Evolutionary conservation across 2,113 vertebrate species (phyloP).

Genomic region (Sturnus vulgaris): DNA sequence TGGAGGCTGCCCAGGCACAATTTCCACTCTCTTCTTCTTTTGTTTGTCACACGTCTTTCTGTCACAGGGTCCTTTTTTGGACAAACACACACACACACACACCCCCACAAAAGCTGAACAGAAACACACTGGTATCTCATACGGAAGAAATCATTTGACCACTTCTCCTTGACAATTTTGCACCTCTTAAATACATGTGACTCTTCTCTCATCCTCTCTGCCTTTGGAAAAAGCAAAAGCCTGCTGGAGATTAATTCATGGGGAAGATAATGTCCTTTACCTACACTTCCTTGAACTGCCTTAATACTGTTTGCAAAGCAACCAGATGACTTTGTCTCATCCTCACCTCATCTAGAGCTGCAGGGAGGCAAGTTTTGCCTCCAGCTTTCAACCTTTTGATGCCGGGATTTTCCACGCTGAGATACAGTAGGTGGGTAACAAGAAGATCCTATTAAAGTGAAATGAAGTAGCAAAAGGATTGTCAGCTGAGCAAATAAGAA

Average conservation of each 20-base stretch:
- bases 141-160: constrained; percentile 64
- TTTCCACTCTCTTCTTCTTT: background rate
- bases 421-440: constrained; percentile 2
- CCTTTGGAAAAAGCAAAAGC: constrained; percentile 70
- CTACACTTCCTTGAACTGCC: background rate
- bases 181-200: constrained; percentile 82
- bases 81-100: background rate
- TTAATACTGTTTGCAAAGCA: constrained; percentile 4
- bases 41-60: background rate
- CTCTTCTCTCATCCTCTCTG: constrained; percentile 71
- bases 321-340: background rate
- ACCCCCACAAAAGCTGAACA: background rate
- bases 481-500: constrained; percentile 17
- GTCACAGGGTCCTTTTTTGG: background rate
- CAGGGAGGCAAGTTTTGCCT: constrained; percentile 25
- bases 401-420: background rate
- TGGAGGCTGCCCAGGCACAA: background rate
- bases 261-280: constrained; percentile 35
- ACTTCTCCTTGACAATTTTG: constrained; percentile 61
- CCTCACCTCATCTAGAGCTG: background rate
- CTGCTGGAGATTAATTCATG: constrained; percentile 78
- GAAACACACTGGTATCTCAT: constrained; percentile 50
- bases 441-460: constrained; percentile 49
- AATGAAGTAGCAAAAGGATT: constrained; percentile 40
- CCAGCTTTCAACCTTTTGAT: constrained; percentile 38